Base-by-base conservation (phyloP, 2,113 vertebrate genomes). In the Carassius auratus region DNA sequence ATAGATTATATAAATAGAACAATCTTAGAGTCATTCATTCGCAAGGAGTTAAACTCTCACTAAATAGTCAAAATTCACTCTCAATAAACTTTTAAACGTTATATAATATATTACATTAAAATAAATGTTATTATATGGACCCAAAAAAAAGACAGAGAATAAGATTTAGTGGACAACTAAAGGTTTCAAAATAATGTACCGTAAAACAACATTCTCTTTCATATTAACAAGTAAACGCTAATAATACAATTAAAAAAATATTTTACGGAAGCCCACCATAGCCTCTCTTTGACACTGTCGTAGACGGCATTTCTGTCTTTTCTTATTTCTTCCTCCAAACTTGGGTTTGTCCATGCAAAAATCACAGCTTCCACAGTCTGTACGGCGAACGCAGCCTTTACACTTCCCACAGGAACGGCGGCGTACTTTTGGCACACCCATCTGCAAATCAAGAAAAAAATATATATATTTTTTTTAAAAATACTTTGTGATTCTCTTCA, bases 261-360 rank as follows among this genome's bases (percentile, higher is more conserved):
- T 21, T 30, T 30, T 13, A 45, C 1, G 4, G 15, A 38, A 36
- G 15, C 14, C 90, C 87, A 97, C 97, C 96, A 95, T 96, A 1
- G 97, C 96, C 91, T 97, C 96, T 68, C 95, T 94, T 91, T 95
- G 94, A 88, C 96, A 97, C 75, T 97, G 96, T 36, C 96, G 94
- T 81, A 95, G 94, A 59, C 96, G 96, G 89, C 97, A 97, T 89
- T 97, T 97, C 92, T 97, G 96, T 81, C 96, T 95, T 91, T 97
- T 97, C 89, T 96, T 96, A 89, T 97, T 97, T 88, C 94, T 95
- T 87, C 96, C 96, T n/a, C 96, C 96, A 52, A 97, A 97, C 90
- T 97, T 97, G 88, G 97, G 96, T 89, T 97, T 97, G 93, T 97
- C 96, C 14, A 92, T 89, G 88, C 97, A 98, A 93, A 96, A 97